Base-by-base conservation (phyloP, 2,113 vertebrate species). In the Microcebus tavaratra region DNA sequence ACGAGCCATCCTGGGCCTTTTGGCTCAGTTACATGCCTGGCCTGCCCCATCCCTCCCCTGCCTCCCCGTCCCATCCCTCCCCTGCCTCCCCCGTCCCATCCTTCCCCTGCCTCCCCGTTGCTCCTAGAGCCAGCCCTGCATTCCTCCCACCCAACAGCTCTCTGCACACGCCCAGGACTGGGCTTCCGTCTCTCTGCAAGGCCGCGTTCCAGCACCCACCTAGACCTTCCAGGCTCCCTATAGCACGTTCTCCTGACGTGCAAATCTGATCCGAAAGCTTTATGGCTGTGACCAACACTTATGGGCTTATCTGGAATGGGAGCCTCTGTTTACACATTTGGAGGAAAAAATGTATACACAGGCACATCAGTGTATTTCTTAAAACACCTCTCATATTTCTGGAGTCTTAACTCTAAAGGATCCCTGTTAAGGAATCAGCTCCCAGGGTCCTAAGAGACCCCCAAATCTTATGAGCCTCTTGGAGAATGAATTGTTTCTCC, bases 81-180 rank as follows among this genome's bases (percentile, higher is more conserved):
- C 17, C 21, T 1, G 0, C 65, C 25, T 45, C n/a, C 81, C 81
- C 15, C 15, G 8, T 10, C 42, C 63, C 18, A 0, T 1, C 29
- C 79, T n/a, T 21, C 20, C 45, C 17, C 21, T 1, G 0, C 65
- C 70, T 31, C 27, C 23, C 2, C 1, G 1, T 2, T 6, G 11
- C 31, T 50, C 48, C 7, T 45, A 9, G 39, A 39, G 39, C 39
- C 39, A 39, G 11, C 31, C 42, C 57, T 48, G 27, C n/a, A 0
- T 48, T 17, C 29, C 1, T 10, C 18, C 48, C 50, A 5, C 53
- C 39, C 42, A 50, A 31, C 70, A 55, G 67, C 53, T 36, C 53
- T 9, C 9, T 21, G 45, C 53, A 17, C n/a, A 10, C 23, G 2
- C 65, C 42, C 53, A 0, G 4, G 53, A 0, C 87, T 8, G 11